Conservation (phyloP, 2,797 vertebrate genomes). For the Cirrhinus molitorella region DNA sequence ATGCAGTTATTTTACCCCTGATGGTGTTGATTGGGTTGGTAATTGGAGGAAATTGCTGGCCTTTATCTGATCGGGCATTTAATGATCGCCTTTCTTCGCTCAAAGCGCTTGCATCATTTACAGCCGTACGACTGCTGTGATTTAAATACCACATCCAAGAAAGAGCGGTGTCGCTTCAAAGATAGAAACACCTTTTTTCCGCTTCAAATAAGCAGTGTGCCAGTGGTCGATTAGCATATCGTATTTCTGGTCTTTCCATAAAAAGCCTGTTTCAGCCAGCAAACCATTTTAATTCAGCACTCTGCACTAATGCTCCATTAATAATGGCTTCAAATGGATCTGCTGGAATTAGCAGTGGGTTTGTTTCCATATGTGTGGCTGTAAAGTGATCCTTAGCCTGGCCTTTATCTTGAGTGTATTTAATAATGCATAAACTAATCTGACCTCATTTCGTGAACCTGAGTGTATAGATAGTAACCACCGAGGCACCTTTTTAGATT, state of each 20-base stretch:
- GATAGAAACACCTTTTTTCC: constrained; percentile 35
- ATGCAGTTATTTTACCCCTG: constrained; percentile 29
- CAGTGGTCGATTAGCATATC: constrained; percentile 1
- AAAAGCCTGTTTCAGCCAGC: constrained; percentile 20
- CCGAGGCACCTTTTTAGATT: constrained; percentile 1
- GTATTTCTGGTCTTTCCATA: constrained; percentile 29
- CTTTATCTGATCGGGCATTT: constrained; percentile 53
- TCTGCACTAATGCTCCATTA: constrained; percentile 22
- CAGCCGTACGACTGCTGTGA: constrained; percentile 28
- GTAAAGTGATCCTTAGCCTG: constrained; percentile 34
- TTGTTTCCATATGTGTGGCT: constrained; percentile 25
- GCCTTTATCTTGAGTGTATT: constrained; percentile 28
- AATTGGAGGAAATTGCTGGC: constrained; percentile 53
- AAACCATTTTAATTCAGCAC: not conserved
- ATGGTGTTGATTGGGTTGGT: constrained; percentile 32
- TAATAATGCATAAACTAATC: constrained; percentile 38
- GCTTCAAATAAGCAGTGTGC: not conserved
- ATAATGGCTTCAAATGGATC: constrained; percentile 31
- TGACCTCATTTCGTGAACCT: constrained; percentile 27
- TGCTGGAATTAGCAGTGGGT: constrained; percentile 27
- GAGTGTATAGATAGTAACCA: constrained; percentile 33
- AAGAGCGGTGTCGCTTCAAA: not conserved
- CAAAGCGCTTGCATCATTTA: constrained; percentile 30
- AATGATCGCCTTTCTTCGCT: constrained; percentile 44
- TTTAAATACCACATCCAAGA: constrained; percentile 37